Conservation (phyloP, 2,797 vertebrate species). For the Tadarida brasiliensis region DNA sequence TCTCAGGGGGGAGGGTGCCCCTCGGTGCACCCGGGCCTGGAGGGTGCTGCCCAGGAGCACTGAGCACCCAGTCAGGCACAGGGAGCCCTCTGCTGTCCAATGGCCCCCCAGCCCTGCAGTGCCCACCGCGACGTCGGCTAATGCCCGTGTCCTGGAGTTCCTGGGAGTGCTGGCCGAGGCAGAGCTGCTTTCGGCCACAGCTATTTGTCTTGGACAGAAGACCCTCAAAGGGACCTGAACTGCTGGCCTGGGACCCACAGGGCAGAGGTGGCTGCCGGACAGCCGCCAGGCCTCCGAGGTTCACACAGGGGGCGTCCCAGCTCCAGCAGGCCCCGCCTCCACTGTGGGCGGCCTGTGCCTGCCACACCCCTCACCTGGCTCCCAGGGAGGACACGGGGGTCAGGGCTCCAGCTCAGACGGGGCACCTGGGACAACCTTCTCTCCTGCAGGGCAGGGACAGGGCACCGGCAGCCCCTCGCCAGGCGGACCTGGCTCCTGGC, state of each 20-base stretch:
- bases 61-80: not conserved
- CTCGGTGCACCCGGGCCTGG: fast-evolving
- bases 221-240: fast-evolving
- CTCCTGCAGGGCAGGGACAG: not conserved
- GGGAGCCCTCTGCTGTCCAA: not conserved
- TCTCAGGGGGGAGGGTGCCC: no score
- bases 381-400: not conserved
- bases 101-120: not conserved
- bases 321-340: no score
- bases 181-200: not conserved
- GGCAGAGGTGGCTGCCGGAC: fast-evolving
- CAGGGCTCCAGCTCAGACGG: fast-evolving
- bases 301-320: not conserved
- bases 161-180: fast-evolving
- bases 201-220: not conserved
- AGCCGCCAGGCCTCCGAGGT: no score
- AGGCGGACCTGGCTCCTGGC: fast-evolving
- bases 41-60: not conserved
- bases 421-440: no score
- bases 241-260: not conserved
- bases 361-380: not conserved
- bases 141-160: not conserved
- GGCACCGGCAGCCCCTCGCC: not conserved
- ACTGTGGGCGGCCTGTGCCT: not conserved
- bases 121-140: not conserved